Conservation (phyloP, 2,797 vertebrate genomes). For the Diplodus puntazzo region DNA sequence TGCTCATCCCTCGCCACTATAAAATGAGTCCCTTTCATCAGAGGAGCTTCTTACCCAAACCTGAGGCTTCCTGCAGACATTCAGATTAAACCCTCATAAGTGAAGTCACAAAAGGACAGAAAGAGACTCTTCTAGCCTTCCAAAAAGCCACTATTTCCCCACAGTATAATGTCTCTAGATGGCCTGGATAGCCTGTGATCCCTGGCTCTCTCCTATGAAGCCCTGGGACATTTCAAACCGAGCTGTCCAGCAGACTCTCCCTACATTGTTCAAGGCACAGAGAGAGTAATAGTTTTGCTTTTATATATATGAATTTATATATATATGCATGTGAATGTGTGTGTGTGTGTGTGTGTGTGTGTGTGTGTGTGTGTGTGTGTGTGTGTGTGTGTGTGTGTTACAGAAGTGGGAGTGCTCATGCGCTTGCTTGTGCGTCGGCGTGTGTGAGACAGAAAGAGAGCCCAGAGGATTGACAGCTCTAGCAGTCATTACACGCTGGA, state of each 20-base stretch:
- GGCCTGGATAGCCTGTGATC: conserved; percentile 43
- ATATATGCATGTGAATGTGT: conserved; percentile 18
- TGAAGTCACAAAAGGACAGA: not conserved
- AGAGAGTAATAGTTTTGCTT: conserved; percentile 35
- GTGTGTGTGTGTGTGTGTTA: conserved; percentile 30
- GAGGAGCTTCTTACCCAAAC: conserved; percentile 45
- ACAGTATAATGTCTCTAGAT: not conserved
- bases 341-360: conserved; percentile 21
- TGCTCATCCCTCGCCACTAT: conserved; percentile 21
- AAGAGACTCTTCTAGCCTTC: conserved; percentile 67
- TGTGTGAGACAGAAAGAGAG: conserved; percentile 88
- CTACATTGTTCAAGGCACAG: conserved; percentile 18
- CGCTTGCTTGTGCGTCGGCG: conserved; percentile 28
- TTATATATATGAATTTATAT: conserved; percentile 45
- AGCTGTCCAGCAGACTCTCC: conserved; percentile 21
- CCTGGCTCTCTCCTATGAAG: conserved; percentile 38
- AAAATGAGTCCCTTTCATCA: conserved; percentile 14
- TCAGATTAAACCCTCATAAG: conserved; percentile 84
- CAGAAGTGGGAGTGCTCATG: conserved; percentile 30
- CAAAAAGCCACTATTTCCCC: not conserved
- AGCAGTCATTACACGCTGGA: conserved; percentile 99
- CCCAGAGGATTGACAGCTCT: conserved; percentile 98
- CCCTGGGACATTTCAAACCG: conserved; percentile 4
- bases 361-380: conserved; percentile 29
- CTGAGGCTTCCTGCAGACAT: conserved; percentile 48